Evolutionary conservation across 2,113 vertebrate species (phyloP), one percentile per base, ranked within the genome.

Genomic region (Tupaia tana): DNA sequence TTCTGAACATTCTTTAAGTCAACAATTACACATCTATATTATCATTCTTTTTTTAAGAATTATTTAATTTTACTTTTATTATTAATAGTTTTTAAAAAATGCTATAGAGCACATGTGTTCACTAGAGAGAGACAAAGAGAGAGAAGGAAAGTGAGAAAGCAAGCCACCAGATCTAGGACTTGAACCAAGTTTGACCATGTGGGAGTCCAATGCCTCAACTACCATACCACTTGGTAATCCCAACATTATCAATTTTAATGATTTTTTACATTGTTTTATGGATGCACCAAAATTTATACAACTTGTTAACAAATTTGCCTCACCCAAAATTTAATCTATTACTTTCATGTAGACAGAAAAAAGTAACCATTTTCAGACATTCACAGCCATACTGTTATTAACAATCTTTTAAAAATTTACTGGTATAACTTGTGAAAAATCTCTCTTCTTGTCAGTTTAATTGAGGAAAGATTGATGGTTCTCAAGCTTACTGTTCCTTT

Each of bases 401-500:
- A 3, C n/a, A 69, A 75, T 70, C 15, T 63, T 85, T 73, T n/a
- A 80, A 89, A 79, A 80, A 43, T n/a, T 94, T 63, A 24, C 0
- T 20, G 64, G n/a, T 29, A 24, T 29, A 89, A 73, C 0, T 86
- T 86, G 70, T 64, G 13, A 56, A 54, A 92, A 89, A 90, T 69
- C 15, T 52, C n/a, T 74, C 20, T 90, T 81, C 15, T 67, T 89
- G 12, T 82, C 77, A 71, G 9, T 90, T 96, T 64, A 93, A 59
- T 63, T 82, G 61, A 24, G 64, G 19, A 90, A 20, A 80, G 20
- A 86, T 74, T 67, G 27, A 61, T 67, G 25, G 80, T 1, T 73
- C 18, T 79, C 20, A 73, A n/a, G 25, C 85, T 74, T 85, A 74
- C 54, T 90, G 43, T 9, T 79, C 58, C 58, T 58, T 85, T 83